These are phyloP conservation scores for Epinephelus malabaricus DNA, from an alignment of 2,797 vertebrate genomes.

Conservation along the genomic window DNA sequence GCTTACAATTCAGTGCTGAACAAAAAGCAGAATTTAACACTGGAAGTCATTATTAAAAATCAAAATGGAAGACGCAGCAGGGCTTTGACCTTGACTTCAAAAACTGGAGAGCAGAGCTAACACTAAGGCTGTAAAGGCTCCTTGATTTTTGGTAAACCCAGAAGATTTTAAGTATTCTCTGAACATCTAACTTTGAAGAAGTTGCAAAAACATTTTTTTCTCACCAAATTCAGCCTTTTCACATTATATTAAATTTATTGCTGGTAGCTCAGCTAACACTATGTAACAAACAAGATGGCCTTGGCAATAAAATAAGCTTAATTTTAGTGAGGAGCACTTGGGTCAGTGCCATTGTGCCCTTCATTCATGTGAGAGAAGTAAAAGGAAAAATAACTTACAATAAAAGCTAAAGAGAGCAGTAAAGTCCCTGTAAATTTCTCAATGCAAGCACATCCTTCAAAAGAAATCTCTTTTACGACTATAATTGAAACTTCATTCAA, in stretches of 20 bases:
- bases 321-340: slow-evolving; percentile 15
- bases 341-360: slow-evolving; percentile 28
- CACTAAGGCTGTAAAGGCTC: not conserved
- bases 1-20: slow-evolving; percentile 6
- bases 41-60: slow-evolving; percentile 32
- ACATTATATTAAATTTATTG: not conserved
- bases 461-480: not conserved
- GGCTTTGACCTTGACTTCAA: slow-evolving; percentile 10
- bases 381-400: slow-evolving; percentile 22
- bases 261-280: not conserved
- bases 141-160: slow-evolving; percentile 1
- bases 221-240: not conserved
- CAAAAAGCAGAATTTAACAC: slow-evolving; percentile 33
- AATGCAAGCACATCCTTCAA: slow-evolving; percentile 31
- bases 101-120: slow-evolving; percentile 1
- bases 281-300: slow-evolving; percentile 6
- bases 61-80: slow-evolving; percentile 12
- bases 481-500: slow-evolving; percentile 25
- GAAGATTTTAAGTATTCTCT: not conserved
- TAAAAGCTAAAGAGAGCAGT: slow-evolving; percentile 31
- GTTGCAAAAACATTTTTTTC: not conserved
- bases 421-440: slow-evolving; percentile 5
- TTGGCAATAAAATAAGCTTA: slow-evolving; percentile 17
- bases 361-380: slow-evolving; percentile 14
- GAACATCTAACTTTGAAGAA: slow-evolving; percentile 4